Conservation (phyloP, 2,797 vertebrate genomes). For the Champsocephalus esox region DNA sequence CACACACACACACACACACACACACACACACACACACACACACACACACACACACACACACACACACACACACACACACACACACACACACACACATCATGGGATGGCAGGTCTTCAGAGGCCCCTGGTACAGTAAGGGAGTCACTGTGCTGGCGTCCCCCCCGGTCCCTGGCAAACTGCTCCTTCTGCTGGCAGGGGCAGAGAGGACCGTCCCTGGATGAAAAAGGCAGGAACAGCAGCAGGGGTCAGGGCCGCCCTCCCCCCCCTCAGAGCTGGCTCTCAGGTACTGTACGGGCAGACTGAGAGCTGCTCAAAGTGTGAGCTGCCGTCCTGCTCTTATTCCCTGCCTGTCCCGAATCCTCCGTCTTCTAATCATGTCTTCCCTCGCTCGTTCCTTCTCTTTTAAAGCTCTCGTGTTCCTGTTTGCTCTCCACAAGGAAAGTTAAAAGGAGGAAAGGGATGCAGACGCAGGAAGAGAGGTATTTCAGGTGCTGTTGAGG, state of each 20-base stretch:
- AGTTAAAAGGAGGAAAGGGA: conserved; percentile 10
- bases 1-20: no score
- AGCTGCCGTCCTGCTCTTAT: conserved; percentile 37
- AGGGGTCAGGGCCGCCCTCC: conserved; percentile 56
- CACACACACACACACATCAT: conserved; percentile 49
- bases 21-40: no score
- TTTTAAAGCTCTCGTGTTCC: conserved; percentile 46
- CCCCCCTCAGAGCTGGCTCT: conserved; percentile 42
- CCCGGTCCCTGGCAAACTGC: conserved; percentile 60
- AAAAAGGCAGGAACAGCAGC: conserved; percentile 57
- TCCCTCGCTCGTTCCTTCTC: conserved; percentile 40
- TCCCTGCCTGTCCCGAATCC: conserved; percentile 51
- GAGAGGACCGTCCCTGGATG: conserved; percentile 68
- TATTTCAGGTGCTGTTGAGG: conserved; percentile 62
- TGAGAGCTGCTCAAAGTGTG: conserved; percentile 62
- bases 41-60: no score
- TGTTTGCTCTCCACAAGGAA: conserved; percentile 40
- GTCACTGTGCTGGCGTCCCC: conserved; percentile 56
- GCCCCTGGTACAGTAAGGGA: conserved; percentile 63
- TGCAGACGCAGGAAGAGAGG: conserved; percentile 11
- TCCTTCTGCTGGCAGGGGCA: conserved; percentile 61
- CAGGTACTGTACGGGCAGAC: conserved; percentile 44
- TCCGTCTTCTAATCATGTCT: conserved; percentile 62
- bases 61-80: neutral
- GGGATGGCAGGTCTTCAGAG: conserved; percentile 71